These are phyloP conservation scores for Melikaiella ostensackeni DNA, from an alignment of 2,888 invertebrate genomes.

Conservation along the genomic window DNA sequence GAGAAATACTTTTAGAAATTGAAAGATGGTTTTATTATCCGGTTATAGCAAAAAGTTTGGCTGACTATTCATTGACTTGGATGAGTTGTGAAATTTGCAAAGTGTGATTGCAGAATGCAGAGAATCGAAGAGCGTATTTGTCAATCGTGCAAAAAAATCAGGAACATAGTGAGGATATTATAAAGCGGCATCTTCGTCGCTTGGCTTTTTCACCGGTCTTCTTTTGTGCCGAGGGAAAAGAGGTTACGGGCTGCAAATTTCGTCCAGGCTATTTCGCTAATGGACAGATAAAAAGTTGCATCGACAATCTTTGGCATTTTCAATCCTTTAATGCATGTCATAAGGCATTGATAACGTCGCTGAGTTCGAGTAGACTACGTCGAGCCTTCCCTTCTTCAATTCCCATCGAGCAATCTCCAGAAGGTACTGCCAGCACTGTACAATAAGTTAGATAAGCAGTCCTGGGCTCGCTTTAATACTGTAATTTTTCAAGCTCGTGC, in stretches of 20 bases:
- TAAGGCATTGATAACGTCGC: constrained; percentile 66
- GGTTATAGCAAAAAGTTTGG: not conserved
- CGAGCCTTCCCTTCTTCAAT: constrained; percentile 49
- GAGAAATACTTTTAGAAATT: not conserved
- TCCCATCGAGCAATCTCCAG: constrained; percentile 57
- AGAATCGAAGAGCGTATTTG: constrained; percentile 43
- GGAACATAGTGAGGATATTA: constrained; percentile 47
- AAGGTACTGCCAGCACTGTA: constrained; percentile 60
- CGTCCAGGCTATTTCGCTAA: constrained; percentile 66
- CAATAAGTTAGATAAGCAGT: constrained; percentile 68
- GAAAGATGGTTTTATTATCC: not conserved
- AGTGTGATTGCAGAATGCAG: constrained; percentile 40
- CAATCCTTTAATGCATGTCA: constrained; percentile 68
- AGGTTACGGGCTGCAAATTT: constrained; percentile 57
- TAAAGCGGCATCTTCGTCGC: constrained; percentile 40
- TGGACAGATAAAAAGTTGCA: constrained; percentile 67
- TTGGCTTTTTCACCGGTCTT: constrained; percentile 41
- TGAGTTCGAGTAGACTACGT: constrained; percentile 41
- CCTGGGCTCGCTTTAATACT: constrained; percentile 61
- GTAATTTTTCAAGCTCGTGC: constrained; percentile 58
- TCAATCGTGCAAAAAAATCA: not conserved
- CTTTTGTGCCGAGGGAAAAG: constrained; percentile 35
- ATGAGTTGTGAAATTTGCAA: constrained; percentile 41
- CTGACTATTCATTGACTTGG: not conserved
- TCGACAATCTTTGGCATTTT: constrained; percentile 69